Conservation (phyloP, 2,797 vertebrate genomes). For the Pogoniulus pusillus region DNA sequence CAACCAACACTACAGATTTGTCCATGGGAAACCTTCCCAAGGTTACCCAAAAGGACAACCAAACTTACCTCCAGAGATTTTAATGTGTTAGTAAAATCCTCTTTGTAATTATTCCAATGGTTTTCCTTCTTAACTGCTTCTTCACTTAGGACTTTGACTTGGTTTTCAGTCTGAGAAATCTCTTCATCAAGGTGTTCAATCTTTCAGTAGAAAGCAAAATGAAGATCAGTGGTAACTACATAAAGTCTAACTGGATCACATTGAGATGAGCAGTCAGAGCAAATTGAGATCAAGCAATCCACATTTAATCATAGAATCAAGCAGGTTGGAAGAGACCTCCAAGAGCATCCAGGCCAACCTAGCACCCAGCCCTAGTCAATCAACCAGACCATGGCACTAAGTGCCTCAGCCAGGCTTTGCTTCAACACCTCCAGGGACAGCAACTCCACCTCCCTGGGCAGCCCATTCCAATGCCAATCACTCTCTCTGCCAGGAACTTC, state of each 20-base stretch:
- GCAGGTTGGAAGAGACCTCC: no score
- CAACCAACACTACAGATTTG: background rate
- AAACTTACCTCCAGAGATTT: conserved; percentile 64
- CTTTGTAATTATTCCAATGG: background rate
- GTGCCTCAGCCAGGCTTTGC: no score
- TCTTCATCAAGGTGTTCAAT: conserved; percentile 13
- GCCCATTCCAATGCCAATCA: no score
- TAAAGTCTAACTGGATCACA: background rate
- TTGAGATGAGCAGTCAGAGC: background rate
- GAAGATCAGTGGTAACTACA: background rate
- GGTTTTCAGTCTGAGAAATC: background rate
- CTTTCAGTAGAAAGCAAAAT: conserved; percentile 50
- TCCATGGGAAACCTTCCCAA: background rate
- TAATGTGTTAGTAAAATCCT: conserved; percentile 13
- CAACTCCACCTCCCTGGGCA: no score
- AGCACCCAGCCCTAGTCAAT: no score
- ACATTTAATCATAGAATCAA: background rate
- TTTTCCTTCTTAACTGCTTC: conserved; percentile 26
- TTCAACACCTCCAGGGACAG: no score
- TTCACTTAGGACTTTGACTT: background rate
- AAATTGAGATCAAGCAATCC: background rate
- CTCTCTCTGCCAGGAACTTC: no score
- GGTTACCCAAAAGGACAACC: background rate
- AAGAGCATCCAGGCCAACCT: no score
- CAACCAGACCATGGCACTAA: no score